Evolutionary conservation across 2,797 vertebrate species (phyloP), one percentile per base, ranked within the genome.

Genomic region (Paguma larvata): DNA sequence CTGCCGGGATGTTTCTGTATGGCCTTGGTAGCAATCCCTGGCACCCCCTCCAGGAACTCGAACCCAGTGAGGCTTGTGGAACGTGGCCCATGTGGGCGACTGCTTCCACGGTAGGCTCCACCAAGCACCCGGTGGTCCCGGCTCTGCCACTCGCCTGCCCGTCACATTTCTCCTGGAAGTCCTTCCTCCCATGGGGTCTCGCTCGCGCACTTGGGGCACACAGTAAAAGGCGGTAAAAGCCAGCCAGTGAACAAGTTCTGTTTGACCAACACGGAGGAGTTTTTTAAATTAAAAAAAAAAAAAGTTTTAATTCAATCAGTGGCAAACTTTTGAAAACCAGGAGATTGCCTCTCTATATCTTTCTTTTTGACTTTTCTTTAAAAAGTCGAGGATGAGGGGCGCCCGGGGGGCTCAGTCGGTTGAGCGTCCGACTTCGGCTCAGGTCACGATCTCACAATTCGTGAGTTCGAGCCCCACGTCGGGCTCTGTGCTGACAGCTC

Each of bases 71-170:
- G 51, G n/a, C 27, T 41, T 2, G 19, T 7, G 19, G 80, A 9
- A 15, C 2, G 38, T 2, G 1, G 1, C 1, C 5, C 23, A 0
- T 0, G 2, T 32, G 23, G 56, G 80, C 5, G 38, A 30, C 72
- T 21, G 14, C 19, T 16, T 12, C n/a, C 5, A 0, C 0, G 2
- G 59, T 6, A n/a, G 67, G n/a, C 0, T 15, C 11, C 3, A 0
- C 83, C 0, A 51, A 91, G 38, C 9, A 0, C 48, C 56, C 0
- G 0, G 9, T 0, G 18, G n/a, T 19, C 21, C 75, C 51, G 0
- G 6, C 53, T 63, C 48, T 19, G 46, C 63, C 56, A 27, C 21
- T 32, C 14, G 0, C 34, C 18, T 8, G 12, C 63, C 21, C 8
- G 0, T 46, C 46, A 32, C 1, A 5, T 1, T 46, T 16, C 44